phyloP scores from a whole-genome alignment of 2,797 vertebrate genomes.

The Microchirus variegatus region DNA sequence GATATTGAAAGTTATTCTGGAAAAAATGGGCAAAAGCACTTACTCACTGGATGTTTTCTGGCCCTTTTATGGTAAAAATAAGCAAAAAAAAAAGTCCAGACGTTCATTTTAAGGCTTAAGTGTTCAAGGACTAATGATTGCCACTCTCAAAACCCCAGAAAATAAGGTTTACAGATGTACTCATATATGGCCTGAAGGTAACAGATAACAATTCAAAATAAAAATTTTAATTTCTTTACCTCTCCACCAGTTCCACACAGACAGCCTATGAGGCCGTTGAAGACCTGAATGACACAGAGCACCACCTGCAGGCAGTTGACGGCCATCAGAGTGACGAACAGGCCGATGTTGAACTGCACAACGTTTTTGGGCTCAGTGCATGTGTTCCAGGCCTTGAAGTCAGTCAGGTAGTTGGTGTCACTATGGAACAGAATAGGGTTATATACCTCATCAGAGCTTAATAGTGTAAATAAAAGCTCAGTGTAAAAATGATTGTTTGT shows the following conservation, averaged over 20 bases:
- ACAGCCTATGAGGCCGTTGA: conserved; percentile 81
- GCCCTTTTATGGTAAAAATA: too few relatives aligned
- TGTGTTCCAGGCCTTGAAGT: not conserved
- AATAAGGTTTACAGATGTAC: too few relatives aligned
- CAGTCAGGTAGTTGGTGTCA: conserved; percentile 49
- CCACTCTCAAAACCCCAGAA: too few relatives aligned
- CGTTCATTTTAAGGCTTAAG: too few relatives aligned
- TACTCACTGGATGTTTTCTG: too few relatives aligned
- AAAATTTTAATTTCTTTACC: not conserved
- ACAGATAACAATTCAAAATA: too few relatives aligned
- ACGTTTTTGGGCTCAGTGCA: conserved; percentile 70
- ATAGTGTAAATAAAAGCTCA: too few relatives aligned
- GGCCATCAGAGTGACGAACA: conserved; percentile 75
- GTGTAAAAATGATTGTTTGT: not conserved
- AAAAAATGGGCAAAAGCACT: too few relatives aligned
- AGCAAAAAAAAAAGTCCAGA: too few relatives aligned
- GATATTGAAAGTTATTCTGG: too few relatives aligned
- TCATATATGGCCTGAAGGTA: too few relatives aligned
- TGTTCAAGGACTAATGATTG: too few relatives aligned
- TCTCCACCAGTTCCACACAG: conserved; percentile 73
- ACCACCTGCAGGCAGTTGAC: conserved; percentile 64
- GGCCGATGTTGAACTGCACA: conserved; percentile 74
- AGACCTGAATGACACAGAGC: conserved; percentile 74
- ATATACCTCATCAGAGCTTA: not conserved
- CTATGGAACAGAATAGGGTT: conserved; percentile 42